These are phyloP conservation scores for Panagrolaimus sp. DNA, from an alignment of 1,140 invertebrate species.

Conservation along the genomic window DNA sequence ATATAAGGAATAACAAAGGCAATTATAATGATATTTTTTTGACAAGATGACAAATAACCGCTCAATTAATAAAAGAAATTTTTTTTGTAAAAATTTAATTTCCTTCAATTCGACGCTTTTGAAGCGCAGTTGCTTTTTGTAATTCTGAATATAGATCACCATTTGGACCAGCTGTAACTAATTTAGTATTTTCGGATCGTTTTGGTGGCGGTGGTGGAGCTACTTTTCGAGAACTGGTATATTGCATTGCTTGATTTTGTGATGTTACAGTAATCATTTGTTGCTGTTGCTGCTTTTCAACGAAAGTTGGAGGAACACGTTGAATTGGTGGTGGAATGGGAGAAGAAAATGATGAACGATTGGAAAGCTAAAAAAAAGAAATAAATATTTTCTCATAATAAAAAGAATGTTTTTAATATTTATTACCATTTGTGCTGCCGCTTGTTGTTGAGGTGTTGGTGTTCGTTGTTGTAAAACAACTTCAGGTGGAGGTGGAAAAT, in stretches of 20 bases:
- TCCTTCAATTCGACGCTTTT: conserved; percentile 5
- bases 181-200: conserved; percentile 38
- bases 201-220: conserved; percentile 52
- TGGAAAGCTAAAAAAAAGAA: not conserved
- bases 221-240: conserved; percentile 19
- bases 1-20: too few relatives aligned
- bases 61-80: too few relatives aligned
- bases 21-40: too few relatives aligned
- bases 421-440: conserved; percentile 8
- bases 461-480: conserved; percentile 16
- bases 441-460: not conserved
- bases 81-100: not conserved
- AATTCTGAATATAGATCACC: conserved; percentile 36
- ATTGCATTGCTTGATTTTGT: conserved; percentile 14
- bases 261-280: conserved; percentile 13
- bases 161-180: conserved; percentile 18
- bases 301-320: not conserved
- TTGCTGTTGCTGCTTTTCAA: conserved; percentile 19
- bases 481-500: conserved; percentile 50
- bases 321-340: not conserved
- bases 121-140: conserved; percentile 15
- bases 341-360: conserved; percentile 13
- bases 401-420: not conserved
- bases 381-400: not conserved
- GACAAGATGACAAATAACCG: too few relatives aligned